A percentile compares a stretch with the other conserved stretches of the same genome.
These are phyloP conservation scores for Damaliscus lunatus DNA, from an alignment of 2,113 vertebrate genomes.

Conservation along the genomic window DNA sequence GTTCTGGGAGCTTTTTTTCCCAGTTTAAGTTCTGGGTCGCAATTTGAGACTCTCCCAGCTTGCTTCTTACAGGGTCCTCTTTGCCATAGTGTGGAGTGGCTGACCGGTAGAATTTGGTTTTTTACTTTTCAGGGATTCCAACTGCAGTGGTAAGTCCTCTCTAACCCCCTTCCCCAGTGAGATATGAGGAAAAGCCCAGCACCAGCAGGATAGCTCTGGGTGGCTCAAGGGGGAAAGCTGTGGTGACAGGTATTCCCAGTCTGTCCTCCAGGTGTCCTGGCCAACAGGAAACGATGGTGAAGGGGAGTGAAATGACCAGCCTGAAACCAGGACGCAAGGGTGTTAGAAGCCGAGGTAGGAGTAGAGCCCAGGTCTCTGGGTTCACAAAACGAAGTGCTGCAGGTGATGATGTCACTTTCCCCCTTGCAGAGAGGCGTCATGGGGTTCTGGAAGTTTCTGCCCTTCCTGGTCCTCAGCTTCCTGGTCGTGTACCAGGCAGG, in stretches of 20 bases:
- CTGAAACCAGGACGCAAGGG: neutral
- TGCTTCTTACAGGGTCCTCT: neutral
- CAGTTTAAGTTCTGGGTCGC: neutral
- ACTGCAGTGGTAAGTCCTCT: neutral
- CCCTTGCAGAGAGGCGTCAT: conserved; percentile 82
- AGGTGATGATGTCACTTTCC: conserved; percentile 59
- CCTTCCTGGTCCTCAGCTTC: conserved; percentile 87
- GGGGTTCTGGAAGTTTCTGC: conserved; percentile 89
- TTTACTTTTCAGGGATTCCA: neutral
- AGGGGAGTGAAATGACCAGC: neutral
- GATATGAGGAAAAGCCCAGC: neutral
- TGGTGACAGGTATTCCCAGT: neutral
- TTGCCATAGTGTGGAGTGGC: neutral
- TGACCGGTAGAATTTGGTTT: neutral
- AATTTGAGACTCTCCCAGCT: neutral
- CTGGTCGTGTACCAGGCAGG: conserved; percentile 91
- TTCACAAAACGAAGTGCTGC: neutral
- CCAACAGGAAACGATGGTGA: neutral
- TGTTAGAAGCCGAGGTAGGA: neutral
- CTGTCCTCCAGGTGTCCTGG: neutral
- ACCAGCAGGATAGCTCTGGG: neutral
- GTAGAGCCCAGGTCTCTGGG: neutral
- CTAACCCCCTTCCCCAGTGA: neutral
- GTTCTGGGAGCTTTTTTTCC: neutral
- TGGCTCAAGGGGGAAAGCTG: neutral